Percentiles rank a stretch among this genome's conserved stretches.
These are phyloP conservation scores for Yponomeuta evonymella DNA, from an alignment of 2,888 invertebrate species.

Conservation along the genomic window DNA sequence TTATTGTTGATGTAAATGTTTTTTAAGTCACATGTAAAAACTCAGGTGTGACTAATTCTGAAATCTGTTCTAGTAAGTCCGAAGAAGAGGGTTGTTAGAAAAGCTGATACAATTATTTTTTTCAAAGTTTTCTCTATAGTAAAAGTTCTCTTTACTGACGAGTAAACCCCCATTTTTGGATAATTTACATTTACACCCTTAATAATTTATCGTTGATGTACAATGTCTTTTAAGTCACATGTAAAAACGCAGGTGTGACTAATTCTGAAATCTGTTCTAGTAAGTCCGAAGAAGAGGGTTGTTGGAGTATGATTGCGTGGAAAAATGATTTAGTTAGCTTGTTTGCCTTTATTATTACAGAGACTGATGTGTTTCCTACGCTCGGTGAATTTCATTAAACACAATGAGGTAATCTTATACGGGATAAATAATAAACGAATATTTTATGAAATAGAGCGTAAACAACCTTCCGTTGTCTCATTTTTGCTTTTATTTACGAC, in stretches of 20 bases:
- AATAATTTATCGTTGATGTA: too few species aligned
- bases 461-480: too few species aligned
- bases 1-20: too few species aligned
- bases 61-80: background rate
- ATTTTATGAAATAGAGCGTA: background rate
- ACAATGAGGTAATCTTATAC: background rate
- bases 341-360: slow-evolving; percentile 38
- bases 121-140: too few species aligned
- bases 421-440: slow-evolving; percentile 6
- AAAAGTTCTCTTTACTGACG: too few species aligned
- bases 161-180: too few species aligned
- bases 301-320: slow-evolving; percentile 30
- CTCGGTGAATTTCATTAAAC: slow-evolving; percentile 5
- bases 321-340: slow-evolving; percentile 42
- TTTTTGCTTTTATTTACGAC: too few species aligned
- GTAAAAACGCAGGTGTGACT: background rate
- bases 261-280: background rate
- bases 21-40: background rate
- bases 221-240: background rate
- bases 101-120: too few species aligned
- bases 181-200: too few species aligned
- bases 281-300: background rate
- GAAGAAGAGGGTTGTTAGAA: background rate
- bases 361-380: slow-evolving; percentile 19
- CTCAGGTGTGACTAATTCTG: background rate